Percentiles rank a stretch among this genome's conserved stretches.
phyloP scores from a whole-genome alignment of 2,797 vertebrate species.

The Thaleichthys pacificus region DNA sequence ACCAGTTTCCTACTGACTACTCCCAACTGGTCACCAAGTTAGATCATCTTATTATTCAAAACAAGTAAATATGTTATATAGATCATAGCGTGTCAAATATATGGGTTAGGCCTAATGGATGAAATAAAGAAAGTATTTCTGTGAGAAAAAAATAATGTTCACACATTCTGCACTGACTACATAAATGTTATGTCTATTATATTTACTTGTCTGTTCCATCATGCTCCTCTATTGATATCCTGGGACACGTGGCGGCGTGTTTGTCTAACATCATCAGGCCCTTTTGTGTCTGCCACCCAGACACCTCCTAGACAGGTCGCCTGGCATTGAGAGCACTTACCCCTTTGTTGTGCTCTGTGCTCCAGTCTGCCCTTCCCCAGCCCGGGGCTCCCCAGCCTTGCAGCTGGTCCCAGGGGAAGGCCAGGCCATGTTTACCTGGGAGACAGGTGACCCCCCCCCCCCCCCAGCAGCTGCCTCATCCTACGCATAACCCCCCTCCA shows the following conservation, averaged over 20 bases:
- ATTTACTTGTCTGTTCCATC: background rate
- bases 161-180: background rate
- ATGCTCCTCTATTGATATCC: background rate
- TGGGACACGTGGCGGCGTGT: conserved; percentile 1
- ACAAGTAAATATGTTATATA: background rate
- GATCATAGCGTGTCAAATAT: background rate
- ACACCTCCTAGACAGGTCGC: conserved; percentile 8
- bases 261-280: conserved; percentile 19
- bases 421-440: conserved; percentile 35
- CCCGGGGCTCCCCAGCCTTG: background rate
- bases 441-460: conserved; percentile 34
- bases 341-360: conserved; percentile 22
- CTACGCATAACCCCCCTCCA: background rate
- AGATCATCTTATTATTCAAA: no score
- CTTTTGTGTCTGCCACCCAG: conserved; percentile 13
- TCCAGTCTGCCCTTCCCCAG: background rate
- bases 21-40: background rate
- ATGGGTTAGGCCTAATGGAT: background rate
- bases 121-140: no score
- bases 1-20: background rate
- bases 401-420: conserved; percentile 29
- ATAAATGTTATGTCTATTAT: background rate
- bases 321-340: background rate
- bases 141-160: background rate
- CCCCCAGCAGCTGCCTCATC: conserved; percentile 26